phyloP scores from a whole-genome alignment of 2,797 vertebrate species.

The Ibycter americanus region DNA sequence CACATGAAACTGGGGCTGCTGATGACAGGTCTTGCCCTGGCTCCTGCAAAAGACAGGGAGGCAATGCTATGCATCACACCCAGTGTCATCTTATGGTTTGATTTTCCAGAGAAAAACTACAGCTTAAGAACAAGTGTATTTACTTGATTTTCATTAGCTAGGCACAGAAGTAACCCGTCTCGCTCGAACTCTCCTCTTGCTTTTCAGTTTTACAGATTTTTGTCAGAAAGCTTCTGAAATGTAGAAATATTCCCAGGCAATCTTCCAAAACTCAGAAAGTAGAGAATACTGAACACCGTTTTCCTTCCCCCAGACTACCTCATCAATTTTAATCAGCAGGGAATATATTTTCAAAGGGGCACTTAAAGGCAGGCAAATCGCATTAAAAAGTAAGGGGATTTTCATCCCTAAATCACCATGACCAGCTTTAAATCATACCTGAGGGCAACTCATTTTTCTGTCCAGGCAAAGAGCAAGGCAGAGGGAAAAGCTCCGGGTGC shows the following conservation, averaged over 20 bases:
- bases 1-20: background rate
- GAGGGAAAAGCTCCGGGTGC: background rate
- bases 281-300: background rate
- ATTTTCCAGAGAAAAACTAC: background rate
- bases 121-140: background rate
- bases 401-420: background rate
- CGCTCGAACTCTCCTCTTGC: background rate
- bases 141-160: background rate
- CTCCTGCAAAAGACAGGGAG: background rate
- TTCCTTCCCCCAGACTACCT: background rate
- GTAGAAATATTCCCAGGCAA: slow-evolving; percentile 4
- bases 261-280: slow-evolving; percentile 18
- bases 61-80: background rate
- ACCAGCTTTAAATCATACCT: slow-evolving; percentile 5
- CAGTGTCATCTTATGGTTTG: background rate
- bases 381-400: background rate
- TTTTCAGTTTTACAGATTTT: background rate
- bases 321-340: slow-evolving; percentile 24
- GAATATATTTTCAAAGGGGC: slow-evolving; percentile 10
- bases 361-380: background rate
- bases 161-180: background rate
- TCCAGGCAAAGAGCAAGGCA: background rate
- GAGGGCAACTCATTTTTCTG: background rate
- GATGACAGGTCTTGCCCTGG: background rate
- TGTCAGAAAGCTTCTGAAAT: slow-evolving; percentile 6